phyloP scores from a whole-genome alignment of 2,888 invertebrate species.

The Disparrhopalites patrizii region DNA sequence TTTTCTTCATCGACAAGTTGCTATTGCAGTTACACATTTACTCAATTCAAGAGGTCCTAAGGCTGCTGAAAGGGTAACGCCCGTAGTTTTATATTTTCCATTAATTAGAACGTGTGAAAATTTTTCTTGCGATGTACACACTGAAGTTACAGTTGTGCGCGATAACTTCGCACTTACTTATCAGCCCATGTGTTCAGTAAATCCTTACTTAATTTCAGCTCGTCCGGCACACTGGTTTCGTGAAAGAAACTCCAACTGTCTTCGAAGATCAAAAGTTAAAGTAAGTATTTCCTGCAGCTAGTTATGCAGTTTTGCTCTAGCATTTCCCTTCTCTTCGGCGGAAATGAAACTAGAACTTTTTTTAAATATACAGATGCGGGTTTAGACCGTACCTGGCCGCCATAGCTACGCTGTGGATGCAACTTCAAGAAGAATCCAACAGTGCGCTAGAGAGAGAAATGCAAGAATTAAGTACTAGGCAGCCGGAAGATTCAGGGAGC shows the following conservation, averaged over 20 bases:
- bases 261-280: conserved; percentile 19
- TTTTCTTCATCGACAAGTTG: conserved; percentile 67
- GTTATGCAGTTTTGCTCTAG: too few species aligned
- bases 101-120: background rate
- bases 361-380: conserved; percentile 12
- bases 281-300: too few species aligned
- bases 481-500: conserved; percentile 13
- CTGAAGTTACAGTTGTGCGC: background rate
- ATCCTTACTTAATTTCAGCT: conserved; percentile 8
- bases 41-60: conserved; percentile 27
- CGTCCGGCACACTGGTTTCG: conserved; percentile 19
- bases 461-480: conserved; percentile 20
- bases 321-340: too few species aligned
- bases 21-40: conserved; percentile 21
- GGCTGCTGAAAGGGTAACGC: conserved; percentile 26
- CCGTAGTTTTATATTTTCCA: background rate
- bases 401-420: conserved; percentile 21
- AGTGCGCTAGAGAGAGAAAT: conserved; percentile 22
- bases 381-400: conserved; percentile 22
- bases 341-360: background rate
- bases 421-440: conserved; percentile 19
- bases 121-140: background rate
- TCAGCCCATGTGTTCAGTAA: background rate
- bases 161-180: background rate
- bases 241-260: conserved; percentile 19